Evolutionary conservation across 2,113 vertebrate species (phyloP).

Genomic region (Nyctereutes procyonoides): DNA sequence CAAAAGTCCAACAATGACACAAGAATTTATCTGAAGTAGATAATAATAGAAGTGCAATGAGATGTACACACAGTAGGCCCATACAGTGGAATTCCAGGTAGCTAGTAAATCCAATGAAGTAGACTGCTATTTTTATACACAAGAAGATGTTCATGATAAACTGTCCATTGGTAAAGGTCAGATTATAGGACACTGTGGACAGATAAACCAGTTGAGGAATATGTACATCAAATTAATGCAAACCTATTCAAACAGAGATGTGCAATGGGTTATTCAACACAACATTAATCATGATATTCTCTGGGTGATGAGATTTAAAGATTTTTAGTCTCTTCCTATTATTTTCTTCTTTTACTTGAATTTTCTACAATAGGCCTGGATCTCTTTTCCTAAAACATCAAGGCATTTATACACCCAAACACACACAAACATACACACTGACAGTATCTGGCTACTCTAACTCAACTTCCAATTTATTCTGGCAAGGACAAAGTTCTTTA

Average conservation of each 20-base stretch:
- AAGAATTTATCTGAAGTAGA: not conserved
- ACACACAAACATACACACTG: not conserved
- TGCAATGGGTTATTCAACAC: not conserved
- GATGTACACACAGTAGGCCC: not conserved
- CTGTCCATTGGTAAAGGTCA: not conserved
- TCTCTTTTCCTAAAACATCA: not conserved
- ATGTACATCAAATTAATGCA: not conserved
- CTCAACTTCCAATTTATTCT: not conserved
- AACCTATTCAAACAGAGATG: not conserved
- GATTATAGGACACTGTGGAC: not conserved
- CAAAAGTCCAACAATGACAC: not conserved
- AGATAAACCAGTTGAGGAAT: not conserved
- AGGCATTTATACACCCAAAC: not conserved
- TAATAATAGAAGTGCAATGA: not conserved
- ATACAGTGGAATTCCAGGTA: not conserved
- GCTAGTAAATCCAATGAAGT: not conserved
- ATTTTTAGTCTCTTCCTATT: not conserved
- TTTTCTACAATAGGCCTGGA: not conserved
- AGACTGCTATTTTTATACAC: not conserved
- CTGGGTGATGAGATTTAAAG: not conserved
- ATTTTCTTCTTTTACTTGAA: constrained; percentile 12
- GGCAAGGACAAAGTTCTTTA: not conserved
- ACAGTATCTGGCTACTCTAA: not conserved
- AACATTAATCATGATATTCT: not conserved
- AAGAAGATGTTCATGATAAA: not conserved